Conservation (phyloP, 2,113 vertebrate genomes). For the Macquaria ambigua region DNA sequence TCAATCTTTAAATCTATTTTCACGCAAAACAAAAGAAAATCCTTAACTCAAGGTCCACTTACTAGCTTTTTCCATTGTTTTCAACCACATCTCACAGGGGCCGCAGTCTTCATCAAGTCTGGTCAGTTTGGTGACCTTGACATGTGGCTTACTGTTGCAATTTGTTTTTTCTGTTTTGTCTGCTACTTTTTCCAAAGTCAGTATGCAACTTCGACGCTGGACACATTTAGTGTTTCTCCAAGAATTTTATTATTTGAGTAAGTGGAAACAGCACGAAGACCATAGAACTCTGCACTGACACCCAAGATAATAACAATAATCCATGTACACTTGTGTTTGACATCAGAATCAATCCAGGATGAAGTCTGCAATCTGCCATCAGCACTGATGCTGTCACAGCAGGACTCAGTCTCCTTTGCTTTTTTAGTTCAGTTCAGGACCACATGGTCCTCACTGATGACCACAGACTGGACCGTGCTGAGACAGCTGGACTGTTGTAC, state of each 20-base stretch:
- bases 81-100: too few species aligned
- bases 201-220: neutral
- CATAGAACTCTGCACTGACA: slow-evolving; percentile 15
- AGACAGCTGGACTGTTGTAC: neutral
- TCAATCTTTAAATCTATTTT: too few species aligned
- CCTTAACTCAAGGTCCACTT: too few species aligned
- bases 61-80: too few species aligned
- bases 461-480: neutral
- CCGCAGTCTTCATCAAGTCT: too few species aligned
- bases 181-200: neutral
- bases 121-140: neutral
- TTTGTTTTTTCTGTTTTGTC: neutral
- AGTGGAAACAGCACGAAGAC: slow-evolving; percentile 17
- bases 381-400: neutral
- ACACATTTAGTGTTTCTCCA: slow-evolving; percentile 11
- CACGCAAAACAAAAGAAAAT: too few species aligned
- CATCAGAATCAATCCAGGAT: slow-evolving; percentile 1
- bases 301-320: neutral
- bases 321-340: neutral
- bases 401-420: neutral
- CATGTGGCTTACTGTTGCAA: neutral
- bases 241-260: slow-evolving; percentile 35
- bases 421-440: neutral
- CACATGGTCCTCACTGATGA: neutral
- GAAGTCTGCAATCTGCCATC: neutral